Percentiles rank a stretch among this genome's conserved stretches.
phyloP scores from a whole-genome alignment of 2,797 vertebrate species.

The Artibeus jamaicensis region DNA sequence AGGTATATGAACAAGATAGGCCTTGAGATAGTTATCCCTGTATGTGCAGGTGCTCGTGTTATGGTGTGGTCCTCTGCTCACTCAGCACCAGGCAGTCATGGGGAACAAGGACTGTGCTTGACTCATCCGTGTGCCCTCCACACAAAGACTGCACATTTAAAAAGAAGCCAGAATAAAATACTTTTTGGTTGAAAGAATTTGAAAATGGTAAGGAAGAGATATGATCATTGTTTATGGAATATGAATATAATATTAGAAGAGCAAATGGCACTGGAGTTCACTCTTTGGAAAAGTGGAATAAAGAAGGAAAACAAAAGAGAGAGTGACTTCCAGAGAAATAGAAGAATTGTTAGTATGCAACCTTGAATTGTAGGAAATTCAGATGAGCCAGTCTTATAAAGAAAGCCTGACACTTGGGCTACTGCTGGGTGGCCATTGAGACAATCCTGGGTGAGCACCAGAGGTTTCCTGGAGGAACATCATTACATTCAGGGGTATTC shows the following conservation, averaged over 20 bases:
- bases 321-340: not conserved
- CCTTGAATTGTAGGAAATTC: not conserved
- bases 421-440: not conserved
- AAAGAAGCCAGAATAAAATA: not conserved
- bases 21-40: not conserved
- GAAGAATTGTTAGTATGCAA: not conserved
- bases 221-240: not conserved
- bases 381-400: not conserved
- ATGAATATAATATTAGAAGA: not conserved
- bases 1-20: not conserved
- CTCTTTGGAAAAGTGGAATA: not conserved
- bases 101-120: not conserved
- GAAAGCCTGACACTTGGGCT: not conserved
- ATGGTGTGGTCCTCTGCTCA: fast-evolving
- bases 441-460: not conserved
- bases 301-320: not conserved
- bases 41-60: not conserved
- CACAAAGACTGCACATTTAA: not conserved
- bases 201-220: not conserved
- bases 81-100: not conserved
- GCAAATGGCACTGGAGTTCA: not conserved
- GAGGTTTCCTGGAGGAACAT: not conserved
- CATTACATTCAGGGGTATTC: too few relatives aligned
- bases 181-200: not conserved
- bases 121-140: not conserved